Conservation (phyloP, 1,140 invertebrate genomes). For the Camponotus pennsylvanicus region DNA sequence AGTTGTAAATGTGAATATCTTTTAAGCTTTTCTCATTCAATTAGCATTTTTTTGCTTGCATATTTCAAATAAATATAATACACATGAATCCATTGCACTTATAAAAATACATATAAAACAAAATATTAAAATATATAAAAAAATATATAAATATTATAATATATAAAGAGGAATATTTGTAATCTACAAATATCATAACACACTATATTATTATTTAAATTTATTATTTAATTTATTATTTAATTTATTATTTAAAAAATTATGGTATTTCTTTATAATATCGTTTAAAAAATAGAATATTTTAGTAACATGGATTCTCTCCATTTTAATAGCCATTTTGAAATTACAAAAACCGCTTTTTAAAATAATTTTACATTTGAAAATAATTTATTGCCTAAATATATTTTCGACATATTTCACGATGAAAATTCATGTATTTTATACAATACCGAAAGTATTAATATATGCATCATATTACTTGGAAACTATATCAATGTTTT, state of each 20-base stretch:
- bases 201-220: not conserved
- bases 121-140: no score
- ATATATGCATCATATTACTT: conserved; percentile 38
- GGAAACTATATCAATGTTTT: conserved; percentile 14
- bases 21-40: not conserved
- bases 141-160: no score
- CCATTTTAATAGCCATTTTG: not conserved
- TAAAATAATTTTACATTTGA: conserved; percentile 11
- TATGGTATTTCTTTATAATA: not conserved
- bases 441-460: conserved; percentile 4
- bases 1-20: not conserved
- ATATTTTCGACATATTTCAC: conserved; percentile 3
- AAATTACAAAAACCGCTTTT: not conserved
- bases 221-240: not conserved
- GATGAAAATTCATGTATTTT: conserved; percentile 6
- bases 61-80: not conserved
- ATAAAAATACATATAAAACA: not conserved
- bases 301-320: not conserved
- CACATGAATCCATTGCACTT: not conserved
- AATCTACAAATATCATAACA: not conserved
- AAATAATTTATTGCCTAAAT: conserved; percentile 30
- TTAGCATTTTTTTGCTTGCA: not conserved
- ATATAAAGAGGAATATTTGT: not conserved
- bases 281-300: not conserved
- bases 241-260: not conserved